A percentile compares a stretch with the other conserved stretches of the same genome.
phyloP scores from a whole-genome alignment of 2,888 invertebrate species.

The Acanthosepion lycidas region DNA sequence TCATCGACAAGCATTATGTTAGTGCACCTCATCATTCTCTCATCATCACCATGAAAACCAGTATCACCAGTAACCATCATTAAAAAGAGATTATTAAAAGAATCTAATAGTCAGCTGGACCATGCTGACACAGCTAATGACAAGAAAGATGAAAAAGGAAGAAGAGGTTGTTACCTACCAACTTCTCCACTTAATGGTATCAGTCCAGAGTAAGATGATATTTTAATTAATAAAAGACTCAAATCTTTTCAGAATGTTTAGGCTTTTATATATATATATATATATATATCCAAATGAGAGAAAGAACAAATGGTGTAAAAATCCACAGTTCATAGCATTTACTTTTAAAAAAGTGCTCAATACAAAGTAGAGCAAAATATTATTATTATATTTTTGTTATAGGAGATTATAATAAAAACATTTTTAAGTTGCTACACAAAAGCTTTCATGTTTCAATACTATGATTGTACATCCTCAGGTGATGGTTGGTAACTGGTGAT shows the following conservation, averaged over 20 bases:
- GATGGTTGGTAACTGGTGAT: too few relatives aligned
- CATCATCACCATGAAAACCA: neutral
- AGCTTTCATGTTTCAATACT: too few relatives aligned
- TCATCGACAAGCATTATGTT: neutral
- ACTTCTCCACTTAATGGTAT: neutral
- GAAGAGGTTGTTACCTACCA: neutral
- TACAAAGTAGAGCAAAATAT: too few relatives aligned
- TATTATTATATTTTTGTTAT: too few relatives aligned
- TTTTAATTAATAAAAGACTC: neutral
- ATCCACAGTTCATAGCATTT: too few relatives aligned
- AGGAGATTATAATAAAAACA: too few relatives aligned
- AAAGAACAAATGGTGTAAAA: too few relatives aligned
- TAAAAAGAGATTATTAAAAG: neutral
- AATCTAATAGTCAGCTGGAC: constrained; percentile 6
- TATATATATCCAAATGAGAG: too few relatives aligned
- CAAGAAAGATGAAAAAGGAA: neutral
- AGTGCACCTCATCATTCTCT: neutral
- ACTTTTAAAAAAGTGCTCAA: too few relatives aligned
- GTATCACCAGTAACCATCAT: neutral
- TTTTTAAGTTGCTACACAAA: too few relatives aligned
- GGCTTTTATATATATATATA: neutral
- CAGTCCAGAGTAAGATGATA: neutral
- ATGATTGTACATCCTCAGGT: too few relatives aligned
- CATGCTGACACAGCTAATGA: neutral
- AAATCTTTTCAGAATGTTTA: neutral